Percentiles rank a stretch among this genome's conserved stretches.
Evolutionary conservation across 2,888 invertebrate species (phyloP).

Genomic region (Ophion obscuratus): DNA sequence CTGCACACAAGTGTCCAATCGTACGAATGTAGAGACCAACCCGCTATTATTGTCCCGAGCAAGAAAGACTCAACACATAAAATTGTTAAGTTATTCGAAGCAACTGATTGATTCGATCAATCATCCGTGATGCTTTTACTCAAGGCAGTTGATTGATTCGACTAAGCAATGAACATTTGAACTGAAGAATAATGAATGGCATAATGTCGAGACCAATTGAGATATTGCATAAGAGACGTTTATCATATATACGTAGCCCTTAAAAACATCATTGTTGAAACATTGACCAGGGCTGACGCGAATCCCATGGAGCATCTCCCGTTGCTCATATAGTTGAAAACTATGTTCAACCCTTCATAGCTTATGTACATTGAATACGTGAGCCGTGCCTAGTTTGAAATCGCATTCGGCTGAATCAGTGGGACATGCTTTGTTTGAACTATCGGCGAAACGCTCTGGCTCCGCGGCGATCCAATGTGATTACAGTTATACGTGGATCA

Average conservation of each 20-base stretch:
- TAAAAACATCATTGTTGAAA: background rate
- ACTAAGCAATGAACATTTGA: no score
- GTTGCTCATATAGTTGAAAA: conserved; percentile 40
- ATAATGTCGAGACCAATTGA: no score
- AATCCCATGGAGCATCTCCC: conserved; percentile 6
- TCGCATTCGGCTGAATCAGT: conserved; percentile 23
- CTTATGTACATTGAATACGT: conserved; percentile 29
- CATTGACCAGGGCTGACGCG: conserved; percentile 25
- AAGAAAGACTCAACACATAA: no score
- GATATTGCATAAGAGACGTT: no score
- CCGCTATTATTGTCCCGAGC: no score
- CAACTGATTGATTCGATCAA: no score
- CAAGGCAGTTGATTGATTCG: no score
- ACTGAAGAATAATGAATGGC: no score
- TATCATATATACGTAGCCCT: background rate
- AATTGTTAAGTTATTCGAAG: no score
- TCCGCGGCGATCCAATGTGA: conserved; percentile 3
- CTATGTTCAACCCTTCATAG: conserved; percentile 45
- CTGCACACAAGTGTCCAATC: no score
- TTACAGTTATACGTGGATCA: background rate
- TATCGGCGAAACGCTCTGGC: conserved; percentile 8
- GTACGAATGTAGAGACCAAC: no score
- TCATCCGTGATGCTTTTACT: no score
- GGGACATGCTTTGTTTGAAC: conserved; percentile 31
- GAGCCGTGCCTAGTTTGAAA: conserved; percentile 8